Evolutionary conservation across 1,140 invertebrate species (phyloP).

Genomic region (Trichonephila inaurata): DNA sequence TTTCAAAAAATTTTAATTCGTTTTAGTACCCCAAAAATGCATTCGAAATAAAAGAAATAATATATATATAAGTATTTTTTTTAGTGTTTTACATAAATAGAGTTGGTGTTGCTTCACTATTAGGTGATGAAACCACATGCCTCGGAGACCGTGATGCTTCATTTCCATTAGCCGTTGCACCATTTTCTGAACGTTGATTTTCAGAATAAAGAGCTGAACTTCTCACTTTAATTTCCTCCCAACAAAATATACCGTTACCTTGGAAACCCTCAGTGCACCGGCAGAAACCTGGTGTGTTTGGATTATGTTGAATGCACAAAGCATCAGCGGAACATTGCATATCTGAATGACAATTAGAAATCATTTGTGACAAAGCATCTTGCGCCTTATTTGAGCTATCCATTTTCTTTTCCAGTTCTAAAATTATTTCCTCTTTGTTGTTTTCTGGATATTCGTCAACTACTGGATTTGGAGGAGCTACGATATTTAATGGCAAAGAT

Average conservation of each 20-base stretch:
- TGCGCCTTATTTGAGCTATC: neutral
- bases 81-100: too few relatives aligned
- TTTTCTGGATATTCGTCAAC: neutral
- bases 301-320: neutral
- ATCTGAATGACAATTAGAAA: neutral
- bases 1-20: too few relatives aligned
- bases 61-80: too few relatives aligned
- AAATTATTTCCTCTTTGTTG: neutral
- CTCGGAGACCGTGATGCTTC: too few relatives aligned
- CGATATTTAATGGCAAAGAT: too few relatives aligned
- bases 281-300: neutral
- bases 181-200: neutral
- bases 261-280: conserved; percentile 5
- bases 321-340: conserved; percentile 6
- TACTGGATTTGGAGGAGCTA: neutral
- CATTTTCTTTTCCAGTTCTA: neutral
- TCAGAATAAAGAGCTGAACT: neutral
- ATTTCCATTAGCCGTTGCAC: too few relatives aligned
- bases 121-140: too few relatives aligned
- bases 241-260: conserved; percentile 62
- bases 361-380: neutral
- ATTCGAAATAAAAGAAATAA: too few relatives aligned
- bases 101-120: too few relatives aligned
- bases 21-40: too few relatives aligned
- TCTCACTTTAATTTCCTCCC: conserved; percentile 44